Base-by-base conservation (phyloP, 2,888 invertebrate species). In the Gymnosoma rotundatum region DNA sequence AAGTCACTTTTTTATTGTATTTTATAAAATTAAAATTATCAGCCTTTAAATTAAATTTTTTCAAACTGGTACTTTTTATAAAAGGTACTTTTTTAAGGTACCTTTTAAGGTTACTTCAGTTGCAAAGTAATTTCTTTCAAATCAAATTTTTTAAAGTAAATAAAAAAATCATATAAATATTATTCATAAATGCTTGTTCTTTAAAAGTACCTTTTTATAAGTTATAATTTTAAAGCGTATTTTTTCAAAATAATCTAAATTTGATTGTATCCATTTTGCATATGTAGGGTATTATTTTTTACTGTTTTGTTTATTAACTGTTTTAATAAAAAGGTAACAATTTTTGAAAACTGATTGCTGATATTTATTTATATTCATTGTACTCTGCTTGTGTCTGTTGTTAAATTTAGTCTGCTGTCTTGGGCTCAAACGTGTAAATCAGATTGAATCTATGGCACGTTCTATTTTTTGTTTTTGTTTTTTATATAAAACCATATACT, bases 401-500 rank as follows among this genome's bases (percentile, higher is more conserved):
- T 52, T 20, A 45, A 72, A 72, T 60, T 60, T 45, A 67, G 61
- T 73, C 52, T 45, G 60, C 38, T 64, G 69, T 56, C 63, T 75
- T 75, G 25, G 7, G 20, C 25, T 25, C 2, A 36, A 81, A 50
- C 25, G 16, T 67, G 50, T 76, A 80, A 84, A 80, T 80, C 76
- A 83, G 83, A 83, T 83, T 58, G 73, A 80, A 83, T 83, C 83
- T 83, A 73, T 76, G 76, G 73, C 83, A 83, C 83, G 83, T 83
- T 83, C 80, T 66, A 60, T 50, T 58, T 42, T 9, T 50, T 38
- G n/a, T 45, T 32, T 52, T 52, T 58, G 20, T 36, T 42, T 52
- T 45, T 5, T 32, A n/a, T 32, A 32, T 7, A 32, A 32, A 32
- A 0, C 32, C n/a, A n/a, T n/a, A n/a, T 32, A 5, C 8, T 8